Percentiles rank a stretch among this genome's conserved stretches.
Conservation (phyloP, 2,113 vertebrate genomes). For the Struthidea cinerea region DNA sequence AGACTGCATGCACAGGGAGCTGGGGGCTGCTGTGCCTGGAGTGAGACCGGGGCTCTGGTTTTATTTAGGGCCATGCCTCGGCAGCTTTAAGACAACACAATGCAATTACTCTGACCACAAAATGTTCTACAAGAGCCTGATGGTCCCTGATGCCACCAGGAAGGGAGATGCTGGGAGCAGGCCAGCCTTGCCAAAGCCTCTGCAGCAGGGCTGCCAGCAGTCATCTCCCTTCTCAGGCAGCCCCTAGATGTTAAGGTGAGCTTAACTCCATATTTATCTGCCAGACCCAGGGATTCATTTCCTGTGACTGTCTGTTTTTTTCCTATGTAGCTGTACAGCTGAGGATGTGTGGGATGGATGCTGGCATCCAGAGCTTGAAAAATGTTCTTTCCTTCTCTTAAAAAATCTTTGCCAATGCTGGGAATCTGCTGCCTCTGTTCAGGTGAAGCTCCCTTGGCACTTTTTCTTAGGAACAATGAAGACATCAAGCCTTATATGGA, state of each 20-base stretch:
- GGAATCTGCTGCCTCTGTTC: neutral
- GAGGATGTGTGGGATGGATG: neutral
- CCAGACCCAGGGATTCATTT: neutral
- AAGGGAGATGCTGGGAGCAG: neutral
- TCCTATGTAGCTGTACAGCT: neutral
- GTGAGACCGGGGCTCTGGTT: neutral
- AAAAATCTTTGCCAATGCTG: neutral
- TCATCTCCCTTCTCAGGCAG: neutral
- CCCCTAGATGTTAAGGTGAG: neutral
- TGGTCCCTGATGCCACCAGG: neutral
- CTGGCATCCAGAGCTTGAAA: neutral
- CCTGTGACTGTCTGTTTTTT: neutral
- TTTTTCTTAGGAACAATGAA: neutral
- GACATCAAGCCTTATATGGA: constrained; percentile 3
- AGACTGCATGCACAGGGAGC: accelerated
- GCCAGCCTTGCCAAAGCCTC: neutral
- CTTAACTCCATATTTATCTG: neutral
- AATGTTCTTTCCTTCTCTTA: neutral
- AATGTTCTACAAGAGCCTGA: neutral
- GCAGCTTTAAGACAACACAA: neutral
- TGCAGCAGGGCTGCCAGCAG: accelerated
- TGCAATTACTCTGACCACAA: neutral
- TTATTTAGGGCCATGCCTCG: neutral
- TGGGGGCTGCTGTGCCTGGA: neutral
- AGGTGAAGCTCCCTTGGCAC: neutral